Conservation (phyloP, 2,888 invertebrate species). For the Mimas tiliae region DNA sequence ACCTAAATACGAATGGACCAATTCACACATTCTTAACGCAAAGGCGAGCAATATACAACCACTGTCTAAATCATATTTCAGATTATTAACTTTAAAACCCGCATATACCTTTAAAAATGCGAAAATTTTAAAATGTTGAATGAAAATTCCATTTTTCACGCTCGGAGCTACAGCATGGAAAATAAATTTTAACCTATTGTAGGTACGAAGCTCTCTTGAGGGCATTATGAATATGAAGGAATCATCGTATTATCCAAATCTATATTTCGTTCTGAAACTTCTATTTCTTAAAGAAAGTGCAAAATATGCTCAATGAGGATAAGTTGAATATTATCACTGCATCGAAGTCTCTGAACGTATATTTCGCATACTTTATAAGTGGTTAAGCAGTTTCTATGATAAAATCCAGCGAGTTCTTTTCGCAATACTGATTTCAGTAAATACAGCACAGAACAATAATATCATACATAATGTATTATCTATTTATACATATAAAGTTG, state of each 20-base stretch:
- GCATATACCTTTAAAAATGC: slow-evolving; percentile 18
- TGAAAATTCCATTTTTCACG: slow-evolving; percentile 26
- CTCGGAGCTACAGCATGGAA: slow-evolving; percentile 11
- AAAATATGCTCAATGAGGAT: slow-evolving; percentile 16
- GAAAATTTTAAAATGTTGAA: slow-evolving; percentile 19
- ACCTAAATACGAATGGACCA: background rate
- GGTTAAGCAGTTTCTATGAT: background rate
- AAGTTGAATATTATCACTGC: background rate
- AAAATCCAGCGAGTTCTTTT: background rate
- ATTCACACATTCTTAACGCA: background rate
- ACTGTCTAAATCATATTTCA: slow-evolving; percentile 17
- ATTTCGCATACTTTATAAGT: slow-evolving; percentile 5
- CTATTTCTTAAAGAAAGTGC: slow-evolving; percentile 13
- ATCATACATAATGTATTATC: no score
- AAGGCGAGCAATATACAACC: background rate
- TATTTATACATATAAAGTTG: no score
- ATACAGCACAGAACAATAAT: background rate
- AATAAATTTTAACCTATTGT: slow-evolving; percentile 25
- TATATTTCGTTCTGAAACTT: slow-evolving; percentile 31
- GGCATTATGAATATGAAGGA: slow-evolving; percentile 48
- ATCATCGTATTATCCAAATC: slow-evolving; percentile 45
- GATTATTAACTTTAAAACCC: slow-evolving; percentile 24
- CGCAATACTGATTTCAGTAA: background rate
- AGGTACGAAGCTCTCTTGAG: slow-evolving; percentile 33
- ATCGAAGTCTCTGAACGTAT: background rate